Evolutionary conservation across 2,113 vertebrate genomes (phyloP).

Genomic region (Pollachius pollachius): DNA sequence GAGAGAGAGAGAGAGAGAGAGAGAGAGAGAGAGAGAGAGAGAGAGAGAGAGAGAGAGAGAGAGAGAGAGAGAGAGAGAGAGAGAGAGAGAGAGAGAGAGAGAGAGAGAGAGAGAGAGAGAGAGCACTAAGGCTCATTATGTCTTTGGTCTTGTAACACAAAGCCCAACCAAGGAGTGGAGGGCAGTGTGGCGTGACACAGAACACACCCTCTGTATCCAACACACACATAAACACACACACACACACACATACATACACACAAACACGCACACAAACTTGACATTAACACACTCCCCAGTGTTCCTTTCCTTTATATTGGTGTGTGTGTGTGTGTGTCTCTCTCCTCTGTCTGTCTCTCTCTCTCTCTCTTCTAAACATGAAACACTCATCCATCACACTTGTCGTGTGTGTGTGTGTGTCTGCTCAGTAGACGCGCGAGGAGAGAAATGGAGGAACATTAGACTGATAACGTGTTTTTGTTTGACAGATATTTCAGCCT

Average conservation of each 20-base stretch:
- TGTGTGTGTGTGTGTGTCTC: no score
- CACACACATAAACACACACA: not conserved
- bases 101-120: not conserved
- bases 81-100: not conserved
- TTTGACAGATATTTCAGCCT: constrained; percentile 12
- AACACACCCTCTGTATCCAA: not conserved
- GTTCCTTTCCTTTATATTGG: not conserved
- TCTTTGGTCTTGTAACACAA: constrained; percentile 15
- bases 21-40: not conserved
- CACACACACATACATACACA: not conserved
- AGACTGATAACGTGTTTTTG: constrained; percentile 11
- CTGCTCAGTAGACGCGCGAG: not conserved
- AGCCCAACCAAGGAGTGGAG: constrained; percentile 6
- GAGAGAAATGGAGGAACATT: constrained; percentile 10
- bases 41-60: constrained; percentile 3
- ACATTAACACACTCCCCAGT: constrained; percentile 6
- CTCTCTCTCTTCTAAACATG: constrained; percentile 8
- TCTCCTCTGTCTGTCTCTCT: no score
- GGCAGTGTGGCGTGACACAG: constrained; percentile 9
- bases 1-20: no score
- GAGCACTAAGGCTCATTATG: constrained; percentile 11
- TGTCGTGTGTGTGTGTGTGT: constrained; percentile 7
- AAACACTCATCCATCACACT: constrained; percentile 1
- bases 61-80: no score
- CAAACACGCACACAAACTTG: constrained; percentile 11